Evolutionary conservation across 1,140 invertebrate genomes (phyloP).

Genomic region (Cryptotermes secundus): DNA sequence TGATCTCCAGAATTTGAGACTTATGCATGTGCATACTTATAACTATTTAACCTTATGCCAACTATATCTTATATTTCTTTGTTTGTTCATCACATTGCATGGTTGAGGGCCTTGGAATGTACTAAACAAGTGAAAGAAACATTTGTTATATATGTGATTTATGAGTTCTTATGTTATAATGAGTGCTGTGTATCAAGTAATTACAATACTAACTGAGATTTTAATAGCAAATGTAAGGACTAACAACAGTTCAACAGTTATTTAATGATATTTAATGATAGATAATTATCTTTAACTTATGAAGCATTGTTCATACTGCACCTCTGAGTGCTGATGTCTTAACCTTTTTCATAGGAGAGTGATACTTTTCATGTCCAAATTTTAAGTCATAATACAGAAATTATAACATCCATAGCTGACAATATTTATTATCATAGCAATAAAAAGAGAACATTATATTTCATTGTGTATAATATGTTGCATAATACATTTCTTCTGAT

Average conservation of each 20-base stretch:
- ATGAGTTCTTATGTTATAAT: background rate
- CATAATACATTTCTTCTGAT: background rate
- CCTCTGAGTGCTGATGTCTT: background rate
- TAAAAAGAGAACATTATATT: background rate
- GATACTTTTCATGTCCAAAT: background rate
- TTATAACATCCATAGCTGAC: background rate
- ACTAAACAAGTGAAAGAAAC: no score
- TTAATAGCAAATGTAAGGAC: background rate
- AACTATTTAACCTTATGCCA: no score
- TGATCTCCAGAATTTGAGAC: no score
- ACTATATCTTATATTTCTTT: background rate
- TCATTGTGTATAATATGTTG: background rate
- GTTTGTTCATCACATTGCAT: background rate
- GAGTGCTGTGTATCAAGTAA: background rate
- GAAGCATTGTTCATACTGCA: background rate
- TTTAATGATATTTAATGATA: background rate
- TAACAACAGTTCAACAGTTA: background rate
- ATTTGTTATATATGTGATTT: no score
- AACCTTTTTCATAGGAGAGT: background rate
- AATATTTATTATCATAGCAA: constrained; percentile 10
- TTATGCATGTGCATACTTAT: no score
- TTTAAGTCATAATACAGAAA: background rate
- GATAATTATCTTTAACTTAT: background rate
- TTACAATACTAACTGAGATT: background rate
- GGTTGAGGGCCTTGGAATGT: background rate